Conservation (phyloP, 2,113 vertebrate genomes). For the Copsychus sechellarum region DNA sequence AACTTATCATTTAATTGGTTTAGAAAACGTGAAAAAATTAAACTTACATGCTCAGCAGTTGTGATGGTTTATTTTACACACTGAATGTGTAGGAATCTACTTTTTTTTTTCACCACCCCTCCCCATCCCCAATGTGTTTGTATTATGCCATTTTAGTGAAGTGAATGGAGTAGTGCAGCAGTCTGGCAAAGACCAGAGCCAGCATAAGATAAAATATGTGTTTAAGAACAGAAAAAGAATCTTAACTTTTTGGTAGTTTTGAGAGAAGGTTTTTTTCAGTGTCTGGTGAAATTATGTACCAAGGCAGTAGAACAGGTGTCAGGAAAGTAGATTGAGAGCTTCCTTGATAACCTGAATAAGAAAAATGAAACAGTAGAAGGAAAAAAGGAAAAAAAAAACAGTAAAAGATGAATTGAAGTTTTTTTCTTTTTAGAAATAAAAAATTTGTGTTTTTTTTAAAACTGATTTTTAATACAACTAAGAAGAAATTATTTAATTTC, state of each 20-base stretch:
- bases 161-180: not conserved
- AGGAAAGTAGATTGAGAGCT: not conserved
- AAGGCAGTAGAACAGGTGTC: not conserved
- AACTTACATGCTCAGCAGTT: not conserved
- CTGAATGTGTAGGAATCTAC: not conserved
- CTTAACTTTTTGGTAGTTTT: not conserved
- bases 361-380: not conserved
- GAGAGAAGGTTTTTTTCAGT: not conserved
- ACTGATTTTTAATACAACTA: not conserved
- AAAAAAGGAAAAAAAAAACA: no score
- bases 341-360: not conserved
- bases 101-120: no score
- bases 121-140: fast-evolving
- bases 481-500: not conserved
- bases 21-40: not conserved
- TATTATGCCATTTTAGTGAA: not conserved
- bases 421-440: not conserved
- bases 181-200: not conserved
- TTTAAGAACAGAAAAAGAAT: not conserved
- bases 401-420: not conserved
- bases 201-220: not conserved
- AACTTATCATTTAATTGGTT: not conserved
- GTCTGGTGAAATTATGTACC: not conserved
- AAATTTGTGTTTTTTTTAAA: fast-evolving
- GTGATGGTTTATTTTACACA: not conserved